Conservation (phyloP, 2,113 vertebrate species). For the Galbula dea region DNA sequence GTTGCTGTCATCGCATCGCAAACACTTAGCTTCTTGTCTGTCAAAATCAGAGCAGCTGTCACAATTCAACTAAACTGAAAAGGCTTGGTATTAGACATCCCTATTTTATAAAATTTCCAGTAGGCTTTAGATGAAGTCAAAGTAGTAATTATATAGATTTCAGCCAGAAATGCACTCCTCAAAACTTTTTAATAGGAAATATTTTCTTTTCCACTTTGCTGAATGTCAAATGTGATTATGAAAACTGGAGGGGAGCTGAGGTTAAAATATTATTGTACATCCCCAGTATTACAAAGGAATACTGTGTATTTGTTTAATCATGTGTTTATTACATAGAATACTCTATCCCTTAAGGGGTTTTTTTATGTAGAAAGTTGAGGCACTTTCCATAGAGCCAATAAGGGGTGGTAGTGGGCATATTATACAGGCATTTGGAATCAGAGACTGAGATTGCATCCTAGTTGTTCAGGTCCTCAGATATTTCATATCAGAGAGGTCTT, state of each 20-base stretch:
- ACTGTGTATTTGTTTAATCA: neutral
- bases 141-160: slow-evolving; percentile 64
- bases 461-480: neutral
- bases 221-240: neutral
- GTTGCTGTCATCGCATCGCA: slow-evolving; percentile 52
- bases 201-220: neutral
- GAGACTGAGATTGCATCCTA: neutral
- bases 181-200: slow-evolving; percentile 29
- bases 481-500: neutral
- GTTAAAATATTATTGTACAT: neutral
- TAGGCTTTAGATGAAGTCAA: slow-evolving; percentile 45
- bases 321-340: neutral
- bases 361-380: neutral
- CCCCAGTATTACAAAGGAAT: neutral
- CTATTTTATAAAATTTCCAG: slow-evolving; percentile 70
- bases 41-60: slow-evolving; percentile 85
- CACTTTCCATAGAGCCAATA: neutral
- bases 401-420: neutral
- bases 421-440: neutral
- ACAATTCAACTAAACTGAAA: slow-evolving; percentile 78
- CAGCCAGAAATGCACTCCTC: slow-evolving; percentile 33
- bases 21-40: slow-evolving; percentile 73
- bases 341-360: neutral
- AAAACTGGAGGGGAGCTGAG: neutral
- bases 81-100: slow-evolving; percentile 20